Conservation (phyloP, 2,888 invertebrate genomes). For the Cheilosia urbana region DNA sequence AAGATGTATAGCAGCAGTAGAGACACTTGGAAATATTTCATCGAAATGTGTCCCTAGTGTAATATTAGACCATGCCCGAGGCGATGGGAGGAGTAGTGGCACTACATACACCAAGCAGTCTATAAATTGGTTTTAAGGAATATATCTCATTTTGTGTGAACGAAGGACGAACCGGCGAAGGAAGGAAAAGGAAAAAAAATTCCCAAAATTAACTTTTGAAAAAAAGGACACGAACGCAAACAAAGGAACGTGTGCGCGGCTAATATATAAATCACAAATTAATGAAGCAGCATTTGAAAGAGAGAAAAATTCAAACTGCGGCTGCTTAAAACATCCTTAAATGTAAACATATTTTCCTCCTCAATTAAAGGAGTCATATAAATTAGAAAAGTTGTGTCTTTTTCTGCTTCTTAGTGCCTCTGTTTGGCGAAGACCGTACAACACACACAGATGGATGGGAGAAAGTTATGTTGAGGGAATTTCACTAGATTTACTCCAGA, state of each 20-base stretch:
- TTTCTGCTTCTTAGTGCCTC: conserved; percentile 6
- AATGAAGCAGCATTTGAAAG: conserved; percentile 63
- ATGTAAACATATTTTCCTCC: conserved; percentile 70
- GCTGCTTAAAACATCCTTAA: conserved; percentile 59
- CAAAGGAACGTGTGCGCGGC: conserved; percentile 21
- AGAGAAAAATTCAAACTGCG: conserved; percentile 2
- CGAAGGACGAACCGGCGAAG: conserved; percentile 22
- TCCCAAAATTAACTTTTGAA: conserved; percentile 68
- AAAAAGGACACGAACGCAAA: conserved; percentile 23
- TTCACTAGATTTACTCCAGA: conserved; percentile 23
- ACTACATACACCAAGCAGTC: conserved; percentile 43
- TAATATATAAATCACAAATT: conserved; percentile 70
- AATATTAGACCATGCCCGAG: conserved; percentile 79
- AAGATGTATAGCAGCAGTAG: conserved; percentile 77
- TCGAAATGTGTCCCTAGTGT: conserved; percentile 84
- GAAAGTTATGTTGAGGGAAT: conserved; percentile 45
- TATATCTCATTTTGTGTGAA: conserved; percentile 69
- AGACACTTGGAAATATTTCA: conserved; percentile 84
- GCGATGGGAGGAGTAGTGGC: conserved; percentile 21
- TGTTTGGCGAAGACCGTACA: conserved; percentile 18
- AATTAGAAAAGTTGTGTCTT: conserved; percentile 64
- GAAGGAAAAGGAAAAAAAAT: conserved; percentile 8
- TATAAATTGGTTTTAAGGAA: conserved; percentile 69
- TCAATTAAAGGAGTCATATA: conserved; percentile 73
- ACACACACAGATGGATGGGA: conserved; percentile 52